Evolutionary conservation across 2,888 invertebrate species (phyloP).

Genomic region (Acanthoscelides obtectus): DNA sequence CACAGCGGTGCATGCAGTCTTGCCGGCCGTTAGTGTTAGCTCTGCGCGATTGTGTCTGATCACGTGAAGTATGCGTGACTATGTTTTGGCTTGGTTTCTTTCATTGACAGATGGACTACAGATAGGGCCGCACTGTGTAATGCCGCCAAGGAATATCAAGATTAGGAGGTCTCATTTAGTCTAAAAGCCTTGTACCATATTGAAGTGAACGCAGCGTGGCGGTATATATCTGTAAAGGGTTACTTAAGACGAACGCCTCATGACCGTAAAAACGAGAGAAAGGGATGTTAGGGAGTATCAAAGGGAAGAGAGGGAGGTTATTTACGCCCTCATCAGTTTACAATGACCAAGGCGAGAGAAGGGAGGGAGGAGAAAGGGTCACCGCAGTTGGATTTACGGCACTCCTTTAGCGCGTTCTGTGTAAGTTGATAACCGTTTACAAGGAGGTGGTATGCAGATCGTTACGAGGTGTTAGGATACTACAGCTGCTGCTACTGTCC

Average conservation of each 20-base stretch:
- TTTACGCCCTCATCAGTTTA: conserved; percentile 66
- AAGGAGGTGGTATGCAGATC: conserved; percentile 16
- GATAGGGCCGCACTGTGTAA: too few relatives aligned
- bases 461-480: conserved; percentile 18
- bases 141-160: too few relatives aligned
- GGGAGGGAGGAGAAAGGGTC: conserved; percentile 18
- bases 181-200: conserved; percentile 40
- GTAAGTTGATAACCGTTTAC: conserved; percentile 36
- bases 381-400: conserved; percentile 26
- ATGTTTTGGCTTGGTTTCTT: too few relatives aligned
- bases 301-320: conserved; percentile 46
- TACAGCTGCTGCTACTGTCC: too few relatives aligned
- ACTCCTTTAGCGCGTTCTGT: conserved; percentile 37
- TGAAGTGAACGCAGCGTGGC: conserved; percentile 41
- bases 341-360: conserved; percentile 51
- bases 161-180: too few relatives aligned
- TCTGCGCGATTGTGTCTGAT: too few relatives aligned
- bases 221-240: conserved; percentile 36
- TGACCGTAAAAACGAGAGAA: background rate
- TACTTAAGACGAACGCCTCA: conserved; percentile 40
- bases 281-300: conserved; percentile 25
- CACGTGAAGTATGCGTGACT: too few relatives aligned
- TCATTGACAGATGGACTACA: too few relatives aligned
- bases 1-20: too few relatives aligned
- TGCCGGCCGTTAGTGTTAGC: too few relatives aligned